Base-by-base conservation (phyloP, 2,113 vertebrate species). In the Baryphthengus martii region DNA sequence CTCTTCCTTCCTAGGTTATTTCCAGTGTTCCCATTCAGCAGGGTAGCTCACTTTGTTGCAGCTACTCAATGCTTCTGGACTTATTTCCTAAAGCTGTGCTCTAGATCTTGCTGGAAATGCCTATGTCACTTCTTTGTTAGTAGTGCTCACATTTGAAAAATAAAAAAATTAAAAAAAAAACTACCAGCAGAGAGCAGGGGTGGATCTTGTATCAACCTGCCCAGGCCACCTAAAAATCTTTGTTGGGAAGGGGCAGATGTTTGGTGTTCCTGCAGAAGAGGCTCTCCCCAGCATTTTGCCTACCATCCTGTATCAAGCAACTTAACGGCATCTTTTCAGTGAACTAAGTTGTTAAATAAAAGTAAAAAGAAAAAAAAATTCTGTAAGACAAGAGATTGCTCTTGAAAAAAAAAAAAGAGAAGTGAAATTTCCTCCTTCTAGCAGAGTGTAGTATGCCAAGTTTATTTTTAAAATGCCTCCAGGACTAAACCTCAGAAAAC, bases 391-490 rank as follows among this genome's bases (percentile, higher is more conserved):
- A 50, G 18, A 42, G 31, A 4, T 23, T n/a, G 20, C 37, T 47
- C n/a, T n/a, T n/a, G n/a, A n/a, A 11, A 47, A 47, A 47, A 20
- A 47, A 47, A 47, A 47, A 11, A 23, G n/a, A n/a, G n/a, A n/a
- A n/a, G 49, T 62, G 63, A 73, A 66, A 70, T 84, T 88, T 77
- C 21, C 62, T 80, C 76, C 82, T 90, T 80, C 61, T 11, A 95
- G 42, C 29, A 42, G 17, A 1, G 21, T 63, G 6, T 31, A 90
- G n/a, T 1, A 3, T 83, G 79, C 71, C 75, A 88, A 77, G 63
- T 80, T 94, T 67, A 85, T 87, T 94, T 90, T 90, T 59, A 35
- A 95, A 93, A 91, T 90, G 90, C 66, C 85, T 97, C 75, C 58
- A 79, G 71, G 78, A 62, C 35, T 88, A 68, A 79, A 75, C 14